A percentile compares a stretch with the other conserved stretches of the same genome.
phyloP scores from a whole-genome alignment of 2,888 invertebrate species.

The Kryphioiulus occultus region DNA sequence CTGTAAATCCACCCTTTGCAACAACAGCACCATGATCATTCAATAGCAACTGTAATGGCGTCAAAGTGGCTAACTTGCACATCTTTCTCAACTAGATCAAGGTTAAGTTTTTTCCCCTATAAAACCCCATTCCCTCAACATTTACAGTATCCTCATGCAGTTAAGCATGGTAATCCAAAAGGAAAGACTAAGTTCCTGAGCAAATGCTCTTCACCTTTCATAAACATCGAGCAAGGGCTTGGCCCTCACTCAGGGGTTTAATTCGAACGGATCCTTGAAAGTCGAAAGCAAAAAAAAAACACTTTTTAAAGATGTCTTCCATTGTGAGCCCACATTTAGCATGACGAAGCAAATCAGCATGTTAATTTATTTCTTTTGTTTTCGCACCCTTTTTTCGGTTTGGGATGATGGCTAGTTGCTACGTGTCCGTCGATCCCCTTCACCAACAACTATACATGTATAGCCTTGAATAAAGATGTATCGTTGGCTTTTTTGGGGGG shows the following conservation, averaged over 20 bases:
- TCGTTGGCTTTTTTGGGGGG: background rate
- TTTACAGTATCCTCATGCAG: too few species aligned
- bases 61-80: too few species aligned
- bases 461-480: constrained; percentile 3
- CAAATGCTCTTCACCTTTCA: background rate
- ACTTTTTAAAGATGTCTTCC: background rate
- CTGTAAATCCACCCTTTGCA: too few species aligned
- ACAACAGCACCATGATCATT: too few species aligned
- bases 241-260: background rate
- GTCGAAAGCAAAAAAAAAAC: background rate
- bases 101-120: too few species aligned
- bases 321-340: background rate
- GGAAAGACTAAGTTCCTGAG: background rate
- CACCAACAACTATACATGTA: background rate
- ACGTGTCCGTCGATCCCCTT: constrained; percentile 4
- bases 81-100: too few species aligned
- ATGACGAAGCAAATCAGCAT: constrained; percentile 31
- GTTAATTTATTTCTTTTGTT: constrained; percentile 35
- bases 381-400: constrained; percentile 3
- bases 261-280: background rate
- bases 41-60: too few species aligned
- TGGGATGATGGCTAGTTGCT: background rate
- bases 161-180: too few species aligned
- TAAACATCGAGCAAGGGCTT: background rate
- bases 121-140: too few species aligned